Conservation (phyloP, 2,113 vertebrate species). For the Toxotes jaculatrix region DNA sequence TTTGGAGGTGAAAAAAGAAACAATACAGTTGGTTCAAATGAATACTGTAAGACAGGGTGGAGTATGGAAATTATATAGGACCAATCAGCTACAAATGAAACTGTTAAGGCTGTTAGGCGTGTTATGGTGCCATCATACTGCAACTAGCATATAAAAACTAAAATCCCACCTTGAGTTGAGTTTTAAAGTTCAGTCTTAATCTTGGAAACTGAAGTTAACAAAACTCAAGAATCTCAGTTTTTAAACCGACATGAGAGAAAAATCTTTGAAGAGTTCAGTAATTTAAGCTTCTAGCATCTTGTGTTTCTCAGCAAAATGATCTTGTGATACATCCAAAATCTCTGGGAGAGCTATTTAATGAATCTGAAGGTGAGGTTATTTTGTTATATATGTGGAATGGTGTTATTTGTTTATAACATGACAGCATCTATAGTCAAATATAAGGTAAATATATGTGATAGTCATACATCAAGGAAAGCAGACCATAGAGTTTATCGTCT, state of each 20-base stretch:
- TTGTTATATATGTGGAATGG: background rate
- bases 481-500: background rate
- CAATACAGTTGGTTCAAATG: background rate
- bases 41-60: background rate
- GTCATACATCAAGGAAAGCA: background rate
- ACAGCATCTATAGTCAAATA: background rate
- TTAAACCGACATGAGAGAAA: background rate
- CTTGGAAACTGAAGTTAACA: slow-evolving; percentile 1
- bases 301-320: too few relatives aligned
- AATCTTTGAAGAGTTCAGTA: background rate
- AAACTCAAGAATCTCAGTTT: background rate
- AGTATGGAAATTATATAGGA: background rate
- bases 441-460: background rate
- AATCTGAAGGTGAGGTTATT: background rate
- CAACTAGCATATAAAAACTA: background rate
- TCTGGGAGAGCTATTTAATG: background rate
- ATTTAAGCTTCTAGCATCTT: too few relatives aligned
- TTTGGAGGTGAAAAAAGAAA: background rate
- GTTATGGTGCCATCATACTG: background rate
- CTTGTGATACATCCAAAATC: too few relatives aligned
- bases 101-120: background rate
- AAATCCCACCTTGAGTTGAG: background rate
- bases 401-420: background rate
- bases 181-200: background rate
- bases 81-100: background rate